Base-by-base conservation (phyloP, 2,888 invertebrate species). In the Colostygia pectinataria region DNA sequence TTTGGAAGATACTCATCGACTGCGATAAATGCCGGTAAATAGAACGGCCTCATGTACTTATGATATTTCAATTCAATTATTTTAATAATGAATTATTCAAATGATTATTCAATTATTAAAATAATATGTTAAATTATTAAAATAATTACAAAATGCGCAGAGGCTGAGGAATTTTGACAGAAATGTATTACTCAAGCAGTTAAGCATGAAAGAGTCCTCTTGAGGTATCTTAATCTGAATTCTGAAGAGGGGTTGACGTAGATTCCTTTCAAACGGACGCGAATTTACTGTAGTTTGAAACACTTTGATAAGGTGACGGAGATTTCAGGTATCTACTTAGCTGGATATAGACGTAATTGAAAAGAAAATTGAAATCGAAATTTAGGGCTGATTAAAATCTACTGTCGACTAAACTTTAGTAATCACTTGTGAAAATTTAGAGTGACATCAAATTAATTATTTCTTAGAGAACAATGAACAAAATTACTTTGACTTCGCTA, bases 141-240 rank as follows among this genome's bases (percentile, higher is more conserved):
- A 37, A 15, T 37, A 37, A 37, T 41, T 31, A 2, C 28, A 15
- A 45, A 45, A 39, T 45, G 45, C 33, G 38, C 45, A 37, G 8
- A n/a, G n/a, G 38, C 45, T 5, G 5, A 2, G 14, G 31, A 39
- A 45, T 38, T 38, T 32, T 13, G 6, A n/a, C 31, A 24, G 12
- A 43, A 27, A 38, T 13, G 12, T 32, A 32, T 45, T 45, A 38
- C 32, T 40, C 36, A 15, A 40, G 29, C 32, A 29, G n/a, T n/a
- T 29, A 33, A 43, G 43, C 40, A 50, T 29, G 39, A 32, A 28
- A 29, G 46, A 42, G 31, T 7, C 36, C 33, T 43, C 37, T 34
- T 18, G 14, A 50, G 47, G 47, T 53, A 56, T 47, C 53, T 56
- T 47, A 56, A 56, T 56, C 50, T 51, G 42, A 51, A 56, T 53